Conservation (phyloP, 1,140 invertebrate species). For the Drosophila trapezifrons region DNA sequence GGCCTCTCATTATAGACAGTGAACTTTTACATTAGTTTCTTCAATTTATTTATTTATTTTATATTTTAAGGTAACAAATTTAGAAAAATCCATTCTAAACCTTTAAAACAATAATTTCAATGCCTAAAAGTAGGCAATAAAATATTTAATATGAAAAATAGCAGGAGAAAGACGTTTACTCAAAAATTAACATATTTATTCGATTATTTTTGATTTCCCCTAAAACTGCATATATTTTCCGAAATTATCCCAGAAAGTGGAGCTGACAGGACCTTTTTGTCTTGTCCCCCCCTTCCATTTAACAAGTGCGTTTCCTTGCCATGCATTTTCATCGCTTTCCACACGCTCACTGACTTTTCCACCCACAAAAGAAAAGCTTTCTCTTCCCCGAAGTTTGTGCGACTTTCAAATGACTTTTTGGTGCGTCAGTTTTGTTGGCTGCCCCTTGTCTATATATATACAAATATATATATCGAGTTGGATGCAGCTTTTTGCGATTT, state of each 20-base stretch:
- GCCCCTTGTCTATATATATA: constrained; percentile 27
- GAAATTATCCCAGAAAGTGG: background rate
- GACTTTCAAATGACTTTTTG: constrained; percentile 59
- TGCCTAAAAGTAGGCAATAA: background rate
- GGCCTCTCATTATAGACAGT: constrained; percentile 20
- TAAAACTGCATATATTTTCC: background rate
- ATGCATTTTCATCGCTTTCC: constrained; percentile 23
- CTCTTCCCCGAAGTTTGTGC: constrained; percentile 29
- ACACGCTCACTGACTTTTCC: background rate
- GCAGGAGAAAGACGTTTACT: background rate
- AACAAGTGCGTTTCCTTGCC: constrained; percentile 38
- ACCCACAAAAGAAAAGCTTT: constrained; percentile 9
- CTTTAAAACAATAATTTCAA: too few species aligned
- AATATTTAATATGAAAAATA: background rate
- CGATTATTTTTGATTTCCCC: too few species aligned
- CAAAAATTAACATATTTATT: background rate
- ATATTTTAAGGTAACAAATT: too few species aligned
- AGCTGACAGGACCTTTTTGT: constrained; percentile 9
- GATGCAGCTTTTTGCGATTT: constrained; percentile 19
- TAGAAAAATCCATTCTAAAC: too few species aligned
- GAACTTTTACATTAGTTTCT: background rate
- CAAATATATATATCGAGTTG: constrained; percentile 5
- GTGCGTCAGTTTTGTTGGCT: constrained; percentile 39
- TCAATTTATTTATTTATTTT: background rate
- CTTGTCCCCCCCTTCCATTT: background rate